Base-by-base conservation (phyloP, 2,113 vertebrate species). In the Numenius arquata region DNA sequence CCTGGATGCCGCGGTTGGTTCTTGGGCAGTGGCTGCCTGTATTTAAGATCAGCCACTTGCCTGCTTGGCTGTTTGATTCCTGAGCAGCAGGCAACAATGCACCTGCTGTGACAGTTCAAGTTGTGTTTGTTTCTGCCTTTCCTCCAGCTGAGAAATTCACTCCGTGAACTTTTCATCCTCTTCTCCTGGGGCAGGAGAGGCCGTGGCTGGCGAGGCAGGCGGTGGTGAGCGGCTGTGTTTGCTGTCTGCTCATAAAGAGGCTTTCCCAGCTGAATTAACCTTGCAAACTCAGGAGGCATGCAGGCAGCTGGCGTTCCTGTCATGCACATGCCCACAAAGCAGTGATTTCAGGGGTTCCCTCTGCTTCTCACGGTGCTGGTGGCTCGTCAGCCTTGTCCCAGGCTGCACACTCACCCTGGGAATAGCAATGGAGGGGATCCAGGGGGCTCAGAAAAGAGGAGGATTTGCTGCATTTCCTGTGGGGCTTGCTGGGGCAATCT, bases 121-220 rank as follows among this genome's bases (percentile, higher is more conserved):
- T 53, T 93, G 59, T 78, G 68, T 95, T 96, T 93, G 96, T 91
- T 96, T 97, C 84, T 96, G 84, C 81, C 65, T 89, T 91, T 85
- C 61, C 76, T 91, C 89, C 92, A 93, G 93, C 92, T 95, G 92
- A 95, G 87, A 91, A 81, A 85, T 87, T 76, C 55, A 41, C 68
- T 91, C 63, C 0, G 3, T 87, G 91, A 96, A 91, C 65, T 91
- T 96, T 87, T 89, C 45, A 84, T 94, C 68, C 84, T 78, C 65
- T 66, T 81, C 83, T 85, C 47, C 71, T 41, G 47, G 65, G 55
- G 93, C 56, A 62, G 61, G 38, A 74, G 70, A 92, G 62, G 79
- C 53, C 5, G 1, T 1, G 14, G 61, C 18, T 14, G 29, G 43
- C 3, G 19, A 74, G 32, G 76, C 19, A 4, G 68, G 36, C 0